Evolutionary conservation across 2,113 vertebrate genomes (phyloP), one percentile per base, ranked within the genome.

Genomic region (Brienomyrus longianalis): DNA sequence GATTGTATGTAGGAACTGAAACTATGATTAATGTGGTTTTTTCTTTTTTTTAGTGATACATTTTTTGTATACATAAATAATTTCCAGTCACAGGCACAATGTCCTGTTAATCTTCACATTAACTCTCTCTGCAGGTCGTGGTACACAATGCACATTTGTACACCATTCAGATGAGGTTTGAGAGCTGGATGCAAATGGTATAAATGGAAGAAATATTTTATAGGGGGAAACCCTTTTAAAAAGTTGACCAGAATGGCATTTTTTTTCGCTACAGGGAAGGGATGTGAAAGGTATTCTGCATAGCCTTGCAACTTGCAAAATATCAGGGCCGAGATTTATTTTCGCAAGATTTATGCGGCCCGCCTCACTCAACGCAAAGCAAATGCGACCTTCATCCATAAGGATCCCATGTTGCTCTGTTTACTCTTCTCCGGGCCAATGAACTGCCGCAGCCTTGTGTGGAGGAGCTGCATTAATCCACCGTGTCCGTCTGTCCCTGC

Each of bases 401-500:
- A 21, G 85, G 27, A 43, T 56, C 48, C 51, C 48, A 35, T 54
- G 23, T 17, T 19, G 83, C 9, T 2, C 35, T 56, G 51, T 56
- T 87, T 35, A 9, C 51, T 54, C 13, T 54, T 1, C 51, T 15
- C 5, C 31, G 15, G 85, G 51, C 83, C n/a, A 4, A 21, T 51
- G 7, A 3, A 0, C 83, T 15, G 0, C 31, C 2, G 15, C 83
- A 35, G n/a, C 85, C 19, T 3, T 5, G 17, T 23, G 66, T 2
- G 3, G 21, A 23, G n/a, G 27, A 39, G 50, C 9, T 15, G 10
- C 88, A 83, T 83, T 56, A 89, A 89, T 83, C 56, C 88, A 80
- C 31, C 5, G 10, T 45, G 88, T 56, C 96, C 95, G 94, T 94
- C 92, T 95, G 95, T 96, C 96, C 95, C 94, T 91, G 91, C 93